Base-by-base conservation (phyloP, 2,113 vertebrate species). In the Cavia aperea region DNA sequence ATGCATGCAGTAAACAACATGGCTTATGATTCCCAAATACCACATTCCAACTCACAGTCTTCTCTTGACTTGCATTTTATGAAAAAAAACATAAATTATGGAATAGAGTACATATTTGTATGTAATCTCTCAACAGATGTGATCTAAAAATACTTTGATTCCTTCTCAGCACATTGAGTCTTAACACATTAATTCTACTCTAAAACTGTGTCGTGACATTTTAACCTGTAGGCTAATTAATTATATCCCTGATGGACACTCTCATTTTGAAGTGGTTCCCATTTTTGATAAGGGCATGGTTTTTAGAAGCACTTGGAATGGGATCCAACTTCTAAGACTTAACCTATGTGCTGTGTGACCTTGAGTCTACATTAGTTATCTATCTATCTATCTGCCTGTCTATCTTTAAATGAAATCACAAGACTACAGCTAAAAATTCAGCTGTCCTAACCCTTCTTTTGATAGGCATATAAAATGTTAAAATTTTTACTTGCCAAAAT, bases 21-120 rank as follows among this genome's bases (percentile, higher is more conserved):
- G 79, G 11, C 68, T 94, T 88, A 86, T 23, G 33, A 77, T 58
- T 77, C 83, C 51, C 91, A 94, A 62, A 43, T 33, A 84, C 23
- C 15, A 39, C 73, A 63, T 85, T 85, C 43, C 90, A 43, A 56
- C 16, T 88, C 73, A 86, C 0, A 7, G 84, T 90, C 23, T 73
- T 88, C 66, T 78, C 68, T 92, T 92, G 43, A 92, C 88, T 88
- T 95, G 81, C 73, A 70, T 90, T 95, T 92, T 88, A 58, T 92
- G 95, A 49, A 31, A 63, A 93, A 88, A 85, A 83, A 49, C 4
- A 84, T 82, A 91, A 92, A 92, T 89, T 82, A 62, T 94, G 29
- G 18, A 72, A 49, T 77, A 43, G 24, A 56, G 36, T 51, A 66
- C 60, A 77, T 68, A 43, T 62, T 63, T 79, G 13, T 84, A 89